phyloP scores from a whole-genome alignment of 2,888 invertebrate genomes.

The Synanthedon tipuliformis region DNA sequence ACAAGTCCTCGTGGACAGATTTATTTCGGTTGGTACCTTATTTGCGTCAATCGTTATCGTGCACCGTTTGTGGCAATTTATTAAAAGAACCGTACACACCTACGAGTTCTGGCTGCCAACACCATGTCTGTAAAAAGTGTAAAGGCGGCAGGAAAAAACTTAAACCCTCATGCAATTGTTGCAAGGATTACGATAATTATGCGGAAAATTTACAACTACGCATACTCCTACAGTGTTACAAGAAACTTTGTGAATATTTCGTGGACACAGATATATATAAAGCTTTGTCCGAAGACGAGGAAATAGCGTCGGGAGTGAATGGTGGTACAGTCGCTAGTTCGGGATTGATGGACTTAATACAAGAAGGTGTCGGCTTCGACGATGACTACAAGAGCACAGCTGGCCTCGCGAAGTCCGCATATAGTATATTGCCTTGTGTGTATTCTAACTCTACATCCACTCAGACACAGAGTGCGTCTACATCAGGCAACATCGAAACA shows the following conservation, averaged over 20 bases:
- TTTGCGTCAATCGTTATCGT: constrained; percentile 87
- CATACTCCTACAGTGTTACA: constrained; percentile 87
- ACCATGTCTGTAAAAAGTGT: constrained; percentile 88
- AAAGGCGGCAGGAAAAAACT: constrained; percentile 86
- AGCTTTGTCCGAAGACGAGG: constrained; percentile 66
- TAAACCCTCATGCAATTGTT: constrained; percentile 86
- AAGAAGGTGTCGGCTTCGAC: constrained; percentile 82
- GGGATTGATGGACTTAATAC: constrained; percentile 79
- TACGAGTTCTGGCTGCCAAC: constrained; percentile 82
- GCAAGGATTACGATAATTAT: constrained; percentile 86
- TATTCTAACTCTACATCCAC: constrained; percentile 74
- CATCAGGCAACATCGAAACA: constrained; percentile 37
- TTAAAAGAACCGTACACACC: constrained; percentile 86
- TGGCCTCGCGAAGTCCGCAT: constrained; percentile 79
- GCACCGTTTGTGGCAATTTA: constrained; percentile 89
- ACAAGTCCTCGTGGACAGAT: constrained; percentile 82
- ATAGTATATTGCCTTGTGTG: constrained; percentile 80
- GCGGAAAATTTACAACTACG: constrained; percentile 84
- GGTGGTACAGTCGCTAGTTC: constrained; percentile 64
- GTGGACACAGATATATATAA: constrained; percentile 79
- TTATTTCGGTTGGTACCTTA: constrained; percentile 86
- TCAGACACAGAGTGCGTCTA: constrained; percentile 48
- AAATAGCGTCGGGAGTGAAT: constrained; percentile 60
- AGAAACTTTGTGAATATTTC: constrained; percentile 87
- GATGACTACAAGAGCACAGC: constrained; percentile 81